These are phyloP conservation scores for Iselma pallidipennis DNA, from an alignment of 2,888 invertebrate genomes.

Conservation along the genomic window DNA sequence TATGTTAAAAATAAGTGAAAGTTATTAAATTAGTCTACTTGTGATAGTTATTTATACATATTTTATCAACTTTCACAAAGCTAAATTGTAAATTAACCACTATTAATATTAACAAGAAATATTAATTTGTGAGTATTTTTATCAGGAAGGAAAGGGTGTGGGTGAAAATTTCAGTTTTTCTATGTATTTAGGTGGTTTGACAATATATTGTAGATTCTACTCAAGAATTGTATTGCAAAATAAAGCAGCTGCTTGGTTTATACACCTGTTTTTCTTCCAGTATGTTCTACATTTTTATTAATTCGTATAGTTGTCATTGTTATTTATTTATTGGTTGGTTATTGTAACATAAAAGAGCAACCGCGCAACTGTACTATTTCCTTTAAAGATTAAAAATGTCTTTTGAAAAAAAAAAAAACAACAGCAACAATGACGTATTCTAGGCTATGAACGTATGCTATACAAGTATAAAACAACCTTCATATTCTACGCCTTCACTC, in stretches of 20 bases:
- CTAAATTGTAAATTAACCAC: background rate
- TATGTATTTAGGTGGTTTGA: too few relatives aligned
- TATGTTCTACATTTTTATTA: background rate
- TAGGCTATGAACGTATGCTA: background rate
- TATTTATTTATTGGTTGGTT: background rate
- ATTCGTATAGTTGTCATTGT: background rate
- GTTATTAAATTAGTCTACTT: background rate
- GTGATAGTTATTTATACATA: background rate
- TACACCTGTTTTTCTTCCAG: background rate
- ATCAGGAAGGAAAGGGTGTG: too few relatives aligned
- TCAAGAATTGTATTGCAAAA: too few relatives aligned
- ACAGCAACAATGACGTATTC: background rate
- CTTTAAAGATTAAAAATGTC: background rate
- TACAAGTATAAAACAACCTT: slow-evolving; percentile 1
- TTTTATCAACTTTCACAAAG: background rate
- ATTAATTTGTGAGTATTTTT: too few relatives aligned
- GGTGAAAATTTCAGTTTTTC: too few relatives aligned
- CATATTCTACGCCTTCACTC: background rate
- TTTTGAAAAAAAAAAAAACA: background rate
- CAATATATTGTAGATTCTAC: too few relatives aligned
- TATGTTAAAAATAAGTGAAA: background rate
- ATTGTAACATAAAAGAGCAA: background rate
- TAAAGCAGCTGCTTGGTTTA: background rate
- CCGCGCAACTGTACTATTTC: background rate
- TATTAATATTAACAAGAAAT: too few relatives aligned